These are phyloP conservation scores for Danio tinwini DNA, from an alignment of 2,797 vertebrate species.

Conservation along the genomic window DNA sequence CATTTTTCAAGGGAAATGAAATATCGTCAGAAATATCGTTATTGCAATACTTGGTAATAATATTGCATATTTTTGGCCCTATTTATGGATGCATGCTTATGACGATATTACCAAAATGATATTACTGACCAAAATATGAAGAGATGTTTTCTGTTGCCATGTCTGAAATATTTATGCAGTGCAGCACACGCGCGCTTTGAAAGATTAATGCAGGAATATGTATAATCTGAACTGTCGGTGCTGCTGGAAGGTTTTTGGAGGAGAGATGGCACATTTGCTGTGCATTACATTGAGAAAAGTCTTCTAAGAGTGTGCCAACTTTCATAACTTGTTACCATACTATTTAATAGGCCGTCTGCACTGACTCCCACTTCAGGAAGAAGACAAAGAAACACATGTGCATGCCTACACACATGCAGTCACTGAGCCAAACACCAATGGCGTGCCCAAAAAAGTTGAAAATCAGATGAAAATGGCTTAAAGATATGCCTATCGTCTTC, in stretches of 20 bases:
- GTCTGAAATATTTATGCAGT: constrained; percentile 5
- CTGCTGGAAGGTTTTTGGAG: not conserved
- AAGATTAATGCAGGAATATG: not conserved
- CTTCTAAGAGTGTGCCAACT: not conserved
- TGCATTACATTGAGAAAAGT: not conserved
- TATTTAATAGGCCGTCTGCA: not conserved
- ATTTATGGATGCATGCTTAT: not conserved
- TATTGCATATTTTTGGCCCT: too few species aligned
- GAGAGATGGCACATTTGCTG: not conserved
- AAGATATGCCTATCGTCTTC: too few species aligned
- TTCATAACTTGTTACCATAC: not conserved
- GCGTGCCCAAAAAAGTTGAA: not conserved
- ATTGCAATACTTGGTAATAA: too few species aligned
- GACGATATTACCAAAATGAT: too few species aligned
- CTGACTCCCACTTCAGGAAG: too few species aligned
- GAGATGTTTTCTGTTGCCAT: not conserved
- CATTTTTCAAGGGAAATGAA: too few species aligned
- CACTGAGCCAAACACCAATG: not conserved
- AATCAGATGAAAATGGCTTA: too few species aligned
- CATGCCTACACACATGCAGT: not conserved
- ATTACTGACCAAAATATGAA: not conserved
- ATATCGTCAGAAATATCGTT: too few species aligned
- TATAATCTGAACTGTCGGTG: not conserved
- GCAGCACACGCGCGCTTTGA: not conserved
- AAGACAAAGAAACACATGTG: not conserved